Evolutionary conservation across 2,888 invertebrate genomes (phyloP).

Genomic region (Drosophila bunnanda): DNA sequence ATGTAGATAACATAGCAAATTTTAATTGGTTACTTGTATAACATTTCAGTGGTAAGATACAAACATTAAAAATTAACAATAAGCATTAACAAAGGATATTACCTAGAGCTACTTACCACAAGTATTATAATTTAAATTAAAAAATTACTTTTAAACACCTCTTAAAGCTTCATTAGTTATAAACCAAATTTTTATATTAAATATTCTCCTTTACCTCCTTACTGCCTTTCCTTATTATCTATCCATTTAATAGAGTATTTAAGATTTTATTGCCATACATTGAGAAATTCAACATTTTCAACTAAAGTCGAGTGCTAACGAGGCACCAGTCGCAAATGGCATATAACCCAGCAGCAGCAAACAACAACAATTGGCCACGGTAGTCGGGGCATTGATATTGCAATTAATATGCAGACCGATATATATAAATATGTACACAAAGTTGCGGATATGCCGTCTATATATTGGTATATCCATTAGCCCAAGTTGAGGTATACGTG

Average conservation of each 20-base stretch:
- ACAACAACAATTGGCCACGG: slow-evolving; percentile 60
- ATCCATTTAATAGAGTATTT: slow-evolving; percentile 28
- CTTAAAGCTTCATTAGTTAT: neutral
- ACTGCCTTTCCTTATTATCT: neutral
- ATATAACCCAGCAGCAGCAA: slow-evolving; percentile 21
- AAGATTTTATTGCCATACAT: slow-evolving; percentile 29
- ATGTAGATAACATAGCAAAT: no score
- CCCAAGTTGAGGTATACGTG: slow-evolving; percentile 40
- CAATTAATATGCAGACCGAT: slow-evolving; percentile 67
- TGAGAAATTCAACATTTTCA: slow-evolving; percentile 18
- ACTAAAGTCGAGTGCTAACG: slow-evolving; percentile 66
- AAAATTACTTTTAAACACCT: neutral
- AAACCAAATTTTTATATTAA: neutral
- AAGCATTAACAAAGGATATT: neutral
- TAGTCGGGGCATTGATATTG: slow-evolving; percentile 73
- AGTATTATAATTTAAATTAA: neutral
- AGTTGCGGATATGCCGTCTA: slow-evolving; percentile 25
- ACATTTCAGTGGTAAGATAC: no score
- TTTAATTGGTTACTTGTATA: neutral
- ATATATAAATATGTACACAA: slow-evolving; percentile 38
- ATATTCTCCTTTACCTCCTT: no score
- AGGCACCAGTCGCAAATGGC: slow-evolving; percentile 48
- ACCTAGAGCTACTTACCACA: neutral
- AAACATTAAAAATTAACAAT: no score
- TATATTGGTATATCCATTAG: slow-evolving; percentile 29